Percentiles rank a stretch among this genome's conserved stretches.
These are phyloP conservation scores for Tanypteryx hageni DNA, from an alignment of 2,888 invertebrate species.

Conservation along the genomic window DNA sequence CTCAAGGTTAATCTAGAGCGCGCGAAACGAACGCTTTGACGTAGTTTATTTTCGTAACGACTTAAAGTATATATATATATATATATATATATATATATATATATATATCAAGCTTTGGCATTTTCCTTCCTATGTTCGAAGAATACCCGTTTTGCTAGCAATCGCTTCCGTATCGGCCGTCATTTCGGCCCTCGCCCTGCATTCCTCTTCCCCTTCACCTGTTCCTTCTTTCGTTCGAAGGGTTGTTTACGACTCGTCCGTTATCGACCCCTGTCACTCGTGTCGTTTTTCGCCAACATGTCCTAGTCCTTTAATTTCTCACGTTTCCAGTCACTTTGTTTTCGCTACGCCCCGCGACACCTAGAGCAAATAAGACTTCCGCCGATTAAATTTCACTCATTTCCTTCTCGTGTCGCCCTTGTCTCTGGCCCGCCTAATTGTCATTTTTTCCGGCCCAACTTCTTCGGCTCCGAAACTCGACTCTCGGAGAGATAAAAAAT, in stretches of 20 bases:
- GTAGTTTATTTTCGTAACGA: not conserved
- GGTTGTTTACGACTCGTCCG: not conserved
- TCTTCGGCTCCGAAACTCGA: too few species aligned
- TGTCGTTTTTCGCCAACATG: not conserved
- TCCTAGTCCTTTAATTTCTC: not conserved
- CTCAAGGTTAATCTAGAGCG: not conserved
- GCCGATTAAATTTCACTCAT: not conserved
- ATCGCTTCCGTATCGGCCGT: not conserved
- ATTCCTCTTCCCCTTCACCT: not conserved
- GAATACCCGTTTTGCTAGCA: not conserved
- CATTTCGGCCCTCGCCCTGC: not conserved
- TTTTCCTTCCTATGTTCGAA: not conserved
- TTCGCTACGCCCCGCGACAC: slow-evolving; percentile 19
- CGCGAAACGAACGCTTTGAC: not conserved
- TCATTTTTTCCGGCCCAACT: too few species aligned
- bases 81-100: not conserved
- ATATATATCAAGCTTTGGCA: not conserved
- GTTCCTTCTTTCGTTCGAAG: not conserved
- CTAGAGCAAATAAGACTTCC: slow-evolving; percentile 8
- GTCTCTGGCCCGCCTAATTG: not conserved
- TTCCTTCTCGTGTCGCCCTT: not conserved
- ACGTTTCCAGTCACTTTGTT: not conserved
- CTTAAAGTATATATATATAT: not conserved
- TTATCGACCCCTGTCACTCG: not conserved
- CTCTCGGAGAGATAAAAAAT: too few species aligned